Percentiles rank a stretch among this genome's conserved stretches.
Evolutionary conservation across 2,888 invertebrate species (phyloP).

Genomic region (Limulus polyphemus): DNA sequence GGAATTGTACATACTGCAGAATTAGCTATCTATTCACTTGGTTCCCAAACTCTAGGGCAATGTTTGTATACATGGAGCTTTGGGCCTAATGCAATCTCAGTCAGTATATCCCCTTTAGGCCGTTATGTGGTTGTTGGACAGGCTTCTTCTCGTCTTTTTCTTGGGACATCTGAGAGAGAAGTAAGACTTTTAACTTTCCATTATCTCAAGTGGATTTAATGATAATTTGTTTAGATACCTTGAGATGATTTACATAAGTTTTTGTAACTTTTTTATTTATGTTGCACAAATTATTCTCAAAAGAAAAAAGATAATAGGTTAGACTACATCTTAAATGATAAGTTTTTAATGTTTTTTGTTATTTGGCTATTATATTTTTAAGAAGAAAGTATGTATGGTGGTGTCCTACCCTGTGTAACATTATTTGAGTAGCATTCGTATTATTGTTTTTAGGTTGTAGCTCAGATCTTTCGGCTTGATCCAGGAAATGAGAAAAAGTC

Average conservation of each 20-base stretch:
- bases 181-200: slow-evolving; percentile 2
- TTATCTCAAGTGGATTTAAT: neutral
- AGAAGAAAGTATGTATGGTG: too few species aligned
- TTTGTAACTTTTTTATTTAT: too few species aligned
- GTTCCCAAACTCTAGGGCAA: slow-evolving; percentile 59
- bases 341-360: too few species aligned
- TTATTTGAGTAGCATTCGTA: neutral
- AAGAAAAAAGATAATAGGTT: too few species aligned
- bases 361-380: too few species aligned
- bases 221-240: too few species aligned
- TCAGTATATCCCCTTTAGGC: slow-evolving; percentile 68
- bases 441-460: slow-evolving; percentile 2
- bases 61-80: slow-evolving; percentile 62
- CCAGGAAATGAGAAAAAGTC: neutral
- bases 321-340: too few species aligned
- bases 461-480: slow-evolving; percentile 12
- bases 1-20: slow-evolving; percentile 55
- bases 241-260: too few species aligned
- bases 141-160: slow-evolving; percentile 44
- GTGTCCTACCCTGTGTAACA: neutral
- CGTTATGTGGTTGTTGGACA: slow-evolving; percentile 67
- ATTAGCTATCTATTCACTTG: slow-evolving; percentile 64
- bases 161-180: slow-evolving; percentile 8
- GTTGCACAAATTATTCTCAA: too few species aligned
- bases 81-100: slow-evolving; percentile 67